Percentiles rank a stretch among this genome's conserved stretches.
Conservation (phyloP, 2,797 vertebrate genomes). For the Threskiornis aethiopicus region DNA sequence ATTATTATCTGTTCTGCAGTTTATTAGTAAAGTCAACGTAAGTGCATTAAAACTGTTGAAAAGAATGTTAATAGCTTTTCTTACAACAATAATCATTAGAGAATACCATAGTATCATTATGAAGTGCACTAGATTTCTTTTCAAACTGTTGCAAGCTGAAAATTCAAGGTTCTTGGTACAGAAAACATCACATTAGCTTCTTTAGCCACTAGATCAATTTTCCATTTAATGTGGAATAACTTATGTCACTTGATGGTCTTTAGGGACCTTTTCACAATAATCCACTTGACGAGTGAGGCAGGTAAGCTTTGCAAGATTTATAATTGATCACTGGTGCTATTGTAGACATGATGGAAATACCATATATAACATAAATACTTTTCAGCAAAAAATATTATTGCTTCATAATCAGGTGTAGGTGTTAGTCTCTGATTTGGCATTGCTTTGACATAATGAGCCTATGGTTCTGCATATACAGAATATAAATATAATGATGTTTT, state of each 20-base stretch:
- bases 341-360: conserved; percentile 49
- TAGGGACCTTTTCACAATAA: conserved; percentile 10
- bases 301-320: neutral
- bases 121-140: neutral
- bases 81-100: neutral
- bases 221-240: conserved; percentile 39
- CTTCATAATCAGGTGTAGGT: conserved; percentile 47
- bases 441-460: conserved; percentile 45
- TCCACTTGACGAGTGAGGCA: conserved; percentile 4
- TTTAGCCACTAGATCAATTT: conserved; percentile 41
- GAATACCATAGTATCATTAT: neutral
- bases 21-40: neutral
- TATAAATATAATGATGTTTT: conserved; percentile 64
- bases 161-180: neutral
- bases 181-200: conserved; percentile 16
- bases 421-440: conserved; percentile 46
- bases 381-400: conserved; percentile 36
- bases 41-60: neutral
- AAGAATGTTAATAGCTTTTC: neutral
- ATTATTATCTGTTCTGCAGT: neutral
- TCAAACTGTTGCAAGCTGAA: neutral
- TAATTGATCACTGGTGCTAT: conserved; percentile 37
- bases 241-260: conserved; percentile 14
- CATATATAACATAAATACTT: conserved; percentile 20
- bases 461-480: conserved; percentile 30